Percentiles rank a stretch among this genome's conserved stretches.
Evolutionary conservation across 2,113 vertebrate genomes (phyloP).

Genomic region (Mesembrinibis cayennensis): DNA sequence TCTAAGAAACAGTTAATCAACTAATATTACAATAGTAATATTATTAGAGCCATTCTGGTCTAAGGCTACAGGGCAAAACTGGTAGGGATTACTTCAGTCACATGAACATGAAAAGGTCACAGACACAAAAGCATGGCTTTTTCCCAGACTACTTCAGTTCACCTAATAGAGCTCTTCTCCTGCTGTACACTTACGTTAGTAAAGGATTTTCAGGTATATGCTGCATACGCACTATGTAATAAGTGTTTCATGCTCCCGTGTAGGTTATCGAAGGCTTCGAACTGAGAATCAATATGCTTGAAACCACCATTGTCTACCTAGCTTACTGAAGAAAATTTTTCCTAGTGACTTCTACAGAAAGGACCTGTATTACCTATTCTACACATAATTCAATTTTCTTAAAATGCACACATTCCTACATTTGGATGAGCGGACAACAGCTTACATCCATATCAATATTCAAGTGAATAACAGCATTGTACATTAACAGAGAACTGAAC

Average conservation of each 20-base stretch:
- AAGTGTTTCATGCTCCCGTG: background rate
- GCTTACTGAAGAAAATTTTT: background rate
- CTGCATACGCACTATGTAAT: background rate
- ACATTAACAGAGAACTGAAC: background rate
- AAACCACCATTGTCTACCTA: background rate
- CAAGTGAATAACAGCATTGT: background rate
- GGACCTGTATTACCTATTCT: background rate
- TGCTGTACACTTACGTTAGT: background rate
- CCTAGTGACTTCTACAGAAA: background rate
- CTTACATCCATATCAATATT: background rate
- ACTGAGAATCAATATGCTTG: background rate
- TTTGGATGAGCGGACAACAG: background rate
- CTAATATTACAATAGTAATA: background rate
- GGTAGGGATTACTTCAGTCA: background rate
- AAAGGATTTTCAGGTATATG: background rate
- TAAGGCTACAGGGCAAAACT: background rate
- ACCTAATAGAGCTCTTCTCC: background rate
- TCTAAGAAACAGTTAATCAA: background rate
- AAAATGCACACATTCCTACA: background rate
- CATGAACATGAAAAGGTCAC: background rate
- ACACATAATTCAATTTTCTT: background rate
- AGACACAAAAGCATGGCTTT: background rate
- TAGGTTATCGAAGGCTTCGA: background rate
- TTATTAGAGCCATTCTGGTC: background rate
- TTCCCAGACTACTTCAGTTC: background rate